Base-by-base conservation (phyloP, 2,888 invertebrate genomes). In the Cataglyphis altisquamis region DNA sequence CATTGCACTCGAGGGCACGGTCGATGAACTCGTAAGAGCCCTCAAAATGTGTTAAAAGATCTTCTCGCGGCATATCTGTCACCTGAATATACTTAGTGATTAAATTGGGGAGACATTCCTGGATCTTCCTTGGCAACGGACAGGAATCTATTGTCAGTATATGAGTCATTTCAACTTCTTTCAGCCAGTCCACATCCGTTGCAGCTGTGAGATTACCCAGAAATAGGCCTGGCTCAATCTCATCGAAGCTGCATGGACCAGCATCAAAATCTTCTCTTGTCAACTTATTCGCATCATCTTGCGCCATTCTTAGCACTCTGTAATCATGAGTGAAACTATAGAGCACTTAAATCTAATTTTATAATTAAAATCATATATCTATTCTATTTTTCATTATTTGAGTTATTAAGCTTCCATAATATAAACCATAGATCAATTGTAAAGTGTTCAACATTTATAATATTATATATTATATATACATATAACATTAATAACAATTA, bases 131-230 rank as follows among this genome's bases (percentile, higher is more conserved):
- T 0, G 98, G 98, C 88, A 98, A 94, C 0, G 98, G 98, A 91
- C 98, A 97, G 18, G 98, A 96, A 93, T 98, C 98, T 83, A 98
- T 96, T 0, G 98, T 98, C 67, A 98, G 95, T 89, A 98, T 97
- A 93, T 98, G 97, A 1, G 96, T 97, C 83, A 98, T 97, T 88
- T 96, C 96, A 39, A 96, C 95, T 68, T 96, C 96, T 83, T 96
- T 96, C 81, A 98, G 92, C 45, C 97, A 96, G 80, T 96, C 96
- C 86, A 96, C 95, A 93, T 98, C 97, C 52, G 97, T 96, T 1
- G 98, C 98, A 86, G 98, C 97, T 52, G 97, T 97, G 85, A 98
- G 94, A 93, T 98, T 98, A 29, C 98, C 96, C 41, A 96, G 94
- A 93, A 95, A 96, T n/a, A 96, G 92, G 83, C 96, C 95, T 41